Base-by-base conservation (phyloP, 2,797 vertebrate species). In the Pseudomugil gertrudae region DNA sequence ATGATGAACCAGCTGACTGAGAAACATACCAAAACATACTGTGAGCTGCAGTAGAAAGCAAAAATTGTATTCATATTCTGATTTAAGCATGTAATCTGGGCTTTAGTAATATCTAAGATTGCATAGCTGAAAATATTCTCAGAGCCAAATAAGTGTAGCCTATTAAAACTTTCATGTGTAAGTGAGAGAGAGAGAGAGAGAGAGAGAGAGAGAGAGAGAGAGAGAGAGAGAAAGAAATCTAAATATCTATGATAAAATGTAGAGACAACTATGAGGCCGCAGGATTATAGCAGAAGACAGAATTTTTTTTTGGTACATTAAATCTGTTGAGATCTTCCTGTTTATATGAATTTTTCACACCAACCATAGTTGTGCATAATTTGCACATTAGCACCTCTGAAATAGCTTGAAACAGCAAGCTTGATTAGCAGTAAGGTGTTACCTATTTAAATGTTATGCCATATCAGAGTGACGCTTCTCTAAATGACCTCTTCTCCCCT, bases 51-150 rank as follows among this genome's bases (percentile, higher is more conserved):
- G 50, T 2, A 6, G 32, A 3, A 60, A 23, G 29, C 17, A 51
- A 43, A 45, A 64, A 32, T 26, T 21, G 0, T 15, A 45, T 57
- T 61, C 10, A 59, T n/a, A 53, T 55, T 59, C n/a, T 30, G 24
- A 50, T 62, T 26, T 7, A 7, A 45, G 35, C 23, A 52, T 26
- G 55, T 13, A 58, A 35, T 52, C 0, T 29, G 45, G 32, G 54
- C 24, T 74, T 66, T 33, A 43, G n/a, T 21, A n/a, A 21, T 47
- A 10, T 47, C 45, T 23, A 21, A 21, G 45, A 47, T 47, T n/a
- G 3, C 9, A 47, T 9, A 47, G 23, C n/a, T 21, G n/a, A n/a
- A 21, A 23, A 47, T 47, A 9, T 19, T 7, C 38, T 21, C 1
- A 10, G 17, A 2, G 17, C 10, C n/a, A 23, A 47, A 10, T 9